Evolutionary conservation across 2,797 vertebrate species (phyloP).

Genomic region (Tragelaphus eurycerus): DNA sequence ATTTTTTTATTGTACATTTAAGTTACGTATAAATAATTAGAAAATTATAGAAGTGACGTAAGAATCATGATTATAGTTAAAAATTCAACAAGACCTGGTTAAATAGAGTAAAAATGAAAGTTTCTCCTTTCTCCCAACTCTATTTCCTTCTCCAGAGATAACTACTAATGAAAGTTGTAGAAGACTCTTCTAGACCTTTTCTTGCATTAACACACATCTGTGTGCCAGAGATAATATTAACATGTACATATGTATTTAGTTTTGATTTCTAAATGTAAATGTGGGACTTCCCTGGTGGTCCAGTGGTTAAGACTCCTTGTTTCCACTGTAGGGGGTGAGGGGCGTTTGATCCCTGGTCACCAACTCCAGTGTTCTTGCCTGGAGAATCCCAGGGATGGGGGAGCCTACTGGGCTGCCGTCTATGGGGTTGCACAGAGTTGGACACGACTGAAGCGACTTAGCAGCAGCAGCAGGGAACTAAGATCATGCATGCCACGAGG

Average conservation of each 20-base stretch:
- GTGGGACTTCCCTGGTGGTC: not conserved
- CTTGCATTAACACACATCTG: not conserved
- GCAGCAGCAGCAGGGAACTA: too few species aligned
- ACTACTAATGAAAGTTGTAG: not conserved
- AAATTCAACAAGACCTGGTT: not conserved
- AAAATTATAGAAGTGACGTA: not conserved
- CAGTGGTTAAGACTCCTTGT: not conserved
- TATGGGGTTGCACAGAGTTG: too few species aligned
- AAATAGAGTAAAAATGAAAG: not conserved
- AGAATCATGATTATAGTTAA: not conserved
- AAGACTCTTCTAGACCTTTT: not conserved
- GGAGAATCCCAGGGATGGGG: too few species aligned
- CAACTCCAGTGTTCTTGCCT: too few species aligned
- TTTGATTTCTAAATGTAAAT: not conserved
- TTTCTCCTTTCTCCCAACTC: not conserved
- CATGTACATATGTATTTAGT: not conserved
- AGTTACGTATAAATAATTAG: not conserved
- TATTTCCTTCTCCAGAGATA: not conserved
- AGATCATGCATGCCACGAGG: not conserved
- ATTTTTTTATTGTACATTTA: not conserved
- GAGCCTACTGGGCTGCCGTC: too few species aligned
- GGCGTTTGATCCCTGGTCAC: not conserved
- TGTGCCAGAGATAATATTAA: not conserved
- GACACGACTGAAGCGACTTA: too few species aligned
- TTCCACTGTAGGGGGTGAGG: not conserved